These are phyloP conservation scores for Agraylea sexmaculata DNA, from an alignment of 1,140 invertebrate species.

Conservation along the genomic window DNA sequence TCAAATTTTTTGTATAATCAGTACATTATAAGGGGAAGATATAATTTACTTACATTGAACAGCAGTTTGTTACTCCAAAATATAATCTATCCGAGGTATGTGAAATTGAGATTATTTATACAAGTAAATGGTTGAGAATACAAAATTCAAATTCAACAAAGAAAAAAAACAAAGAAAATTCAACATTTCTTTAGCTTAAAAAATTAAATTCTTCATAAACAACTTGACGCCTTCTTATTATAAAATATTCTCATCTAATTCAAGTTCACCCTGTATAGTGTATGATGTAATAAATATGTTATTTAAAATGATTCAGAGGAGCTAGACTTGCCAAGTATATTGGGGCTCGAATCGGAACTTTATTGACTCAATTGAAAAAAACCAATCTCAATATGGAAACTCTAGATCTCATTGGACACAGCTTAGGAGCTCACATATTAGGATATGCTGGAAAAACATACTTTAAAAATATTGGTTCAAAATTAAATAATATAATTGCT, in stretches of 20 bases:
- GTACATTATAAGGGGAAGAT: constrained; percentile 9
- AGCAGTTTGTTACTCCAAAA: constrained; percentile 2
- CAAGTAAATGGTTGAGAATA: constrained; percentile 3
- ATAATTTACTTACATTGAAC: constrained; percentile 14
- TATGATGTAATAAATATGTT: no score
- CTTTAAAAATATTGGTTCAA: constrained; percentile 8
- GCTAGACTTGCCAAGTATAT: constrained; percentile 6
- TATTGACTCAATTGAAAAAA: constrained; percentile 9
- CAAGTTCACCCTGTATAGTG: no score
- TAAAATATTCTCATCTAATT: no score
- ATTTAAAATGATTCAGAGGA: constrained; percentile 12
- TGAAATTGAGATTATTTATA: constrained; percentile 8
- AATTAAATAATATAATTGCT: constrained; percentile 9
- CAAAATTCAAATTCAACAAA: not conserved
- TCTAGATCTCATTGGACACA: constrained; percentile 13
- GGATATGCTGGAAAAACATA: constrained; percentile 12
- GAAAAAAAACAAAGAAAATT: not conserved
- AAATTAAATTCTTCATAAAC: not conserved
- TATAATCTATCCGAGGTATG: no score
- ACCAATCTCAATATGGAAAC: constrained; percentile 10
- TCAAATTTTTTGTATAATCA: not conserved
- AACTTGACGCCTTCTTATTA: not conserved
- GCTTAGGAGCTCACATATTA: constrained; percentile 14
- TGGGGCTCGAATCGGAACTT: constrained; percentile 10
- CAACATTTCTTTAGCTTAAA: not conserved